Percentiles rank a stretch among this genome's conserved stretches.
Evolutionary conservation across 2,797 vertebrate species (phyloP).

Genomic region (Rhinophrynus dorsalis): DNA sequence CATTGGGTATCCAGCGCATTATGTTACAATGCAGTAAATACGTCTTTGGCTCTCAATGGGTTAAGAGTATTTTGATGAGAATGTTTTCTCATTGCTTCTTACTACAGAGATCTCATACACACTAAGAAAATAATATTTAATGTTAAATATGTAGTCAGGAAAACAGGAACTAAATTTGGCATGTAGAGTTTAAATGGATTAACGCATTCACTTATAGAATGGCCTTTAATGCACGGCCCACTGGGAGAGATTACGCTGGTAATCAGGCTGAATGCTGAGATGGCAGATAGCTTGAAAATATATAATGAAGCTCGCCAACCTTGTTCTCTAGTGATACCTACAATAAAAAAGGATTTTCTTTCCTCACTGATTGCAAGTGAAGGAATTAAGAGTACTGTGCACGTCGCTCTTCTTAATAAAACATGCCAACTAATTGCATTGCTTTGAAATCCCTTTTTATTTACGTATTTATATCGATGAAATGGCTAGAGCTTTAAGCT

Average conservation of each 20-base stretch:
- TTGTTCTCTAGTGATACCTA: not conserved
- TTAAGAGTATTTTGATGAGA: no score
- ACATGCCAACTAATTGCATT: not conserved
- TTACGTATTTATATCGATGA: not conserved
- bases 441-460: not conserved
- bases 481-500: not conserved
- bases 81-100: no score
- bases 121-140: no score
- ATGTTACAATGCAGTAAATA: no score
- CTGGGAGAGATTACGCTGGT: not conserved
- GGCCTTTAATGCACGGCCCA: not conserved
- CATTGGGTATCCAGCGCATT: no score
- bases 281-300: not conserved
- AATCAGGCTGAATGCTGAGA: not conserved
- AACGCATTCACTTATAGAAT: not conserved
- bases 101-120: no score
- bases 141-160: no score
- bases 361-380: not conserved
- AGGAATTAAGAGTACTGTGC: not conserved
- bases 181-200: no score
- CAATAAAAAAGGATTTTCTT: not conserved
- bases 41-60: no score
- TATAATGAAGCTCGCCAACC: not conserved
- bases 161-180: no score
- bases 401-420: not conserved